Conservation (phyloP, 2,113 vertebrate genomes). For the human region DNA sequence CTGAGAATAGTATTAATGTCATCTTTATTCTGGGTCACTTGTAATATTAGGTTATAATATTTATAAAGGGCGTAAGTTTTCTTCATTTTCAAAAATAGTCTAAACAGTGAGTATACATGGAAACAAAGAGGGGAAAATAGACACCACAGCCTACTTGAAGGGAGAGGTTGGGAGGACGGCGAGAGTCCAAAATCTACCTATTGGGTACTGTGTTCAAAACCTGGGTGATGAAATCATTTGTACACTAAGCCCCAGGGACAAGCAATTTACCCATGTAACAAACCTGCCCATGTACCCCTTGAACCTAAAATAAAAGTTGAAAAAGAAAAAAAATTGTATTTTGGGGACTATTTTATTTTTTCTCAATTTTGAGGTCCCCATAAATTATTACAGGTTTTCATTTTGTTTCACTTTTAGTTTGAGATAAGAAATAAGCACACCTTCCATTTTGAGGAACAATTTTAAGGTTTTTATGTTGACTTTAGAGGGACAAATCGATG, state of each 20-base stretch:
- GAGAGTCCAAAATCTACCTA: too few relatives aligned
- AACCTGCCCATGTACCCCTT: too few relatives aligned
- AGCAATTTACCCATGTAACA: too few relatives aligned
- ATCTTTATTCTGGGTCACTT: not conserved
- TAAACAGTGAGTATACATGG: too few relatives aligned
- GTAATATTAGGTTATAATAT: not conserved
- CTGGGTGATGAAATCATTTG: too few relatives aligned
- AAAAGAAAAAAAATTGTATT: not conserved
- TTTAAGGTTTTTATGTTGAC: conserved; percentile 40
- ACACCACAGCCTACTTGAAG: too few relatives aligned
- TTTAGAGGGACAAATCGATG: not conserved
- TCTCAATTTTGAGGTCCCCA: not conserved
- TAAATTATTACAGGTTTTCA: not conserved
- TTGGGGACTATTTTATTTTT: not conserved
- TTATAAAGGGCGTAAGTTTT: not conserved
- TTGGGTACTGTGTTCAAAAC: too few relatives aligned
- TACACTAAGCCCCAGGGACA: too few relatives aligned
- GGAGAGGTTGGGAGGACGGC: too few relatives aligned
- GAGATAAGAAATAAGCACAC: not conserved
- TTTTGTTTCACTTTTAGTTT: not conserved
- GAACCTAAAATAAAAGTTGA: too few relatives aligned
- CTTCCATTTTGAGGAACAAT: not conserved
- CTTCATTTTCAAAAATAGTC: not conserved
- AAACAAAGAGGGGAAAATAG: too few relatives aligned
- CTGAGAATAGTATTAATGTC: not conserved